Conservation (phyloP, 2,888 invertebrate species). For the Ochlodes sylvanus region DNA sequence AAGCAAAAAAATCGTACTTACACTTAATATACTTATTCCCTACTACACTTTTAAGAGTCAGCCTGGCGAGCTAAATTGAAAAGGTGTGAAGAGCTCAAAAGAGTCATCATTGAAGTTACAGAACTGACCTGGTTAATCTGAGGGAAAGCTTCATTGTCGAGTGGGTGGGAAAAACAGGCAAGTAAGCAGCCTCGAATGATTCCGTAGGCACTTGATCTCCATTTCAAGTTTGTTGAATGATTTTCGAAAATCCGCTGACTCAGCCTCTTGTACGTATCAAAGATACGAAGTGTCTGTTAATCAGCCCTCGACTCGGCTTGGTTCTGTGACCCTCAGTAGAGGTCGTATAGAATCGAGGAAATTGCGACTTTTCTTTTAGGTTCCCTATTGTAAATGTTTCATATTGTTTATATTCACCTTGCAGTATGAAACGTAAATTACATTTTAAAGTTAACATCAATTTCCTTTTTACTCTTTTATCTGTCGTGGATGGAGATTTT, state of each 20-base stretch:
- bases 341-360: not conserved
- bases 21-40: not conserved
- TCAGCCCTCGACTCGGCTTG: constrained; percentile 12
- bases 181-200: constrained; percentile 19
- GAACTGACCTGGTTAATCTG: constrained; percentile 25
- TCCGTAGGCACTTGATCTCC: constrained; percentile 17
- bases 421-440: too few species aligned
- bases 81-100: constrained; percentile 8
- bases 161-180: constrained; percentile 12
- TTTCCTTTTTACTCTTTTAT: too few species aligned
- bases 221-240: constrained; percentile 31
- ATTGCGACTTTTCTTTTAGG: not conserved
- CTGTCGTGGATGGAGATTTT: too few species aligned
- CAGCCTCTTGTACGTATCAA: constrained; percentile 11
- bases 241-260: constrained; percentile 22
- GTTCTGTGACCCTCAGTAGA: constrained; percentile 15
- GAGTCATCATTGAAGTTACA: constrained; percentile 3
- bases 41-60: too few species aligned
- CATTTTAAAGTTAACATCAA: too few species aligned
- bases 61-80: not conserved
- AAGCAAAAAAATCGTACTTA: not conserved
- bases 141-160: constrained; percentile 13
- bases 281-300: constrained; percentile 19
- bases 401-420: too few species aligned
- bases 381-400: too few species aligned